Evolutionary conservation across 1,140 invertebrate species (phyloP).

Genomic region (Bombus turneri): DNA sequence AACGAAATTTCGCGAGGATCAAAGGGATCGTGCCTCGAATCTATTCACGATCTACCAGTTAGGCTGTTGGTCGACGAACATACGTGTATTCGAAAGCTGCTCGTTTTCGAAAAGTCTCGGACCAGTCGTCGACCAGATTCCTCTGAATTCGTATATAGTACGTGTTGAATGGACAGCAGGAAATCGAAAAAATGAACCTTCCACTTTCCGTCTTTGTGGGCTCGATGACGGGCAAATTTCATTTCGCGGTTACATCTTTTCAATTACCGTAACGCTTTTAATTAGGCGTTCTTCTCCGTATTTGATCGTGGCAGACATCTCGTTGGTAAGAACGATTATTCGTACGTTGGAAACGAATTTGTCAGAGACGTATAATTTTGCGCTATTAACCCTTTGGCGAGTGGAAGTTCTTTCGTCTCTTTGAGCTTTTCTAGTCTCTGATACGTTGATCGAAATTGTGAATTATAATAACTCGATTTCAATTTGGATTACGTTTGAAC

Average conservation of each 20-base stretch:
- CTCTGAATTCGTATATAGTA: neutral
- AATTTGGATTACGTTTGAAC: neutral
- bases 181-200: neutral
- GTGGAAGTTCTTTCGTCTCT: neutral
- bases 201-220: neutral
- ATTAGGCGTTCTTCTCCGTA: neutral
- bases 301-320: neutral
- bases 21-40: constrained; percentile 29
- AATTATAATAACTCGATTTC: neutral
- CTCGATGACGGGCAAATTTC: neutral
- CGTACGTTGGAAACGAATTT: neutral
- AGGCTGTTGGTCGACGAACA: neutral
- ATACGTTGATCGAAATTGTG: neutral
- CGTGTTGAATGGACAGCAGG: neutral
- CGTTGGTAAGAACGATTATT: neutral
- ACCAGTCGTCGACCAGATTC: constrained; percentile 17
- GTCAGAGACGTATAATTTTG: neutral
- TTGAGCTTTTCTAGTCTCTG: neutral
- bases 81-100: constrained; percentile 12
- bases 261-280: neutral
- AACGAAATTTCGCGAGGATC: constrained; percentile 22
- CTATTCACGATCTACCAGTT: constrained; percentile 4
- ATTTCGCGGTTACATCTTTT: neutral
- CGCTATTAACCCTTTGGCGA: neutral
- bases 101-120: constrained; percentile 32